Conservation (phyloP, 2,888 invertebrate species). For the Charanyca ferruginea region DNA sequence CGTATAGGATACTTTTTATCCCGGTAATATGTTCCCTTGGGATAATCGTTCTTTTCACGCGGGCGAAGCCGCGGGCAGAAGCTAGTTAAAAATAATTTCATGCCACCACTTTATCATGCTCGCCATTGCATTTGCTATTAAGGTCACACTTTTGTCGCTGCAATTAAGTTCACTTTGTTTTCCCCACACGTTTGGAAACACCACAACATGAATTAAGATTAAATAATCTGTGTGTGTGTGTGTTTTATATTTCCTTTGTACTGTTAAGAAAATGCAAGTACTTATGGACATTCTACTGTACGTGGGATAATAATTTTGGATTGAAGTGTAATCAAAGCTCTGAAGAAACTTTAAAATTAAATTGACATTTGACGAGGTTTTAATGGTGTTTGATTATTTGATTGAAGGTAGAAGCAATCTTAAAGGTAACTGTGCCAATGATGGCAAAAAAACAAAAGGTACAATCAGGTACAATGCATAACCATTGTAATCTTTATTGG, state of each 20-base stretch:
- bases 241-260: conserved; percentile 19
- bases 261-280: conserved; percentile 4
- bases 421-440: neutral
- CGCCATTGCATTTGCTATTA: conserved; percentile 19
- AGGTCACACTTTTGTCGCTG: conserved; percentile 32
- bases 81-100: neutral
- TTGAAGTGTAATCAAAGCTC: conserved; percentile 27
- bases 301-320: conserved; percentile 37
- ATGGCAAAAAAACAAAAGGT: conserved; percentile 10
- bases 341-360: conserved; percentile 19
- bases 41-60: too few relatives aligned
- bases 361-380: conserved; percentile 40
- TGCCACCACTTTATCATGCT: neutral
- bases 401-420: conserved; percentile 12
- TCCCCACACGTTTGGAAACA: conserved; percentile 20
- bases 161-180: conserved; percentile 24
- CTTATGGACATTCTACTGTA: neutral
- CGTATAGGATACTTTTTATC: too few relatives aligned
- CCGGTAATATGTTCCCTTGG: too few relatives aligned
- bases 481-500: neutral
- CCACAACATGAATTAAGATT: conserved; percentile 20
- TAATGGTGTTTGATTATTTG: conserved; percentile 43
- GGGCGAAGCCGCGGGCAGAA: too few relatives aligned
- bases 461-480: neutral
- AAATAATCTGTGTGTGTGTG: neutral